These are phyloP conservation scores for Endotricha flammealis DNA, from an alignment of 2,888 invertebrate species.

Conservation along the genomic window DNA sequence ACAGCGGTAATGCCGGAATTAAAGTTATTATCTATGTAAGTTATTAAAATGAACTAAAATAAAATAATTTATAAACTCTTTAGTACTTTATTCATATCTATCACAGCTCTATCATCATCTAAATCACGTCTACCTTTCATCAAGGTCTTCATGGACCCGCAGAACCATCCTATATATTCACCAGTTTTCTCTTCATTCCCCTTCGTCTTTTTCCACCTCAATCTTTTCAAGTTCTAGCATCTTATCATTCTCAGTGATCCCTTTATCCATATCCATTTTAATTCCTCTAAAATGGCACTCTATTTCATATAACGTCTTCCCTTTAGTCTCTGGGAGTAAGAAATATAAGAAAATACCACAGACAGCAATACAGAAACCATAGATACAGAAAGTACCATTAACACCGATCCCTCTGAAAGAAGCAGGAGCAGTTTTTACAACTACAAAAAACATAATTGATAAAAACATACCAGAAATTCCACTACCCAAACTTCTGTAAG, in stretches of 20 bases:
- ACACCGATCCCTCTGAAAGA: slow-evolving; percentile 74
- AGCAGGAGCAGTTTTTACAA: slow-evolving; percentile 81
- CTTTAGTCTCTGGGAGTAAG: slow-evolving; percentile 83
- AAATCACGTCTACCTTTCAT: slow-evolving; percentile 1
- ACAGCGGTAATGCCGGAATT: too few species aligned
- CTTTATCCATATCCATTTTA: slow-evolving; percentile 23
- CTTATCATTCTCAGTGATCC: slow-evolving; percentile 43
- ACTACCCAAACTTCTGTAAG: slow-evolving; percentile 80
- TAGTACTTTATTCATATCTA: slow-evolving; percentile 1
- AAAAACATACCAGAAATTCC: slow-evolving; percentile 81
- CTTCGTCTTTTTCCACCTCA: slow-evolving; percentile 53
- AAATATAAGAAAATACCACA: slow-evolving; percentile 78
- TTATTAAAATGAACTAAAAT: not conserved
- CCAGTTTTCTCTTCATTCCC: slow-evolving; percentile 15
- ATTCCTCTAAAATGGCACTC: slow-evolving; percentile 75
- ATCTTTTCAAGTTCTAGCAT: slow-evolving; percentile 59
- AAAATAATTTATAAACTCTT: slow-evolving; percentile 1
- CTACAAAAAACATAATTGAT: slow-evolving; percentile 80
- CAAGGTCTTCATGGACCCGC: slow-evolving; percentile 1
- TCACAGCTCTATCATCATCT: too few species aligned
- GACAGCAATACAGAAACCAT: slow-evolving; percentile 72
- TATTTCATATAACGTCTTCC: slow-evolving; percentile 82
- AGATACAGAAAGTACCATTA: slow-evolving; percentile 79
- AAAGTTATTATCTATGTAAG: not conserved
- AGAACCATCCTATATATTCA: slow-evolving; percentile 5